Base-by-base conservation (phyloP, 2,113 vertebrate species). In the Melanocharis versteri region DNA sequence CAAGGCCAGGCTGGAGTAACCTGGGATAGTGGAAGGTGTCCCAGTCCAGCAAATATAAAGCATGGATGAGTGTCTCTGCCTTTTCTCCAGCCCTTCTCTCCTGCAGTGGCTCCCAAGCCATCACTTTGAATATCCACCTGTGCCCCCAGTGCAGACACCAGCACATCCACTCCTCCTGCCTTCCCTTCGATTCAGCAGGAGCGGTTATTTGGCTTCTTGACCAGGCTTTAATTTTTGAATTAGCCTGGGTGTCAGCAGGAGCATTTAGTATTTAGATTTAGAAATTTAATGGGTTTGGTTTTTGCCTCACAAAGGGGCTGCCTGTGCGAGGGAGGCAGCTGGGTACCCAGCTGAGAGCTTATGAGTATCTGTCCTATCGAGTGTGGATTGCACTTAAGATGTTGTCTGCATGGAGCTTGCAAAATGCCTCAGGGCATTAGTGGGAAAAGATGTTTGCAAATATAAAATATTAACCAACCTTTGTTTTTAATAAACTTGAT, bases 401-500 rank as follows among this genome's bases (percentile, higher is more conserved):
- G 35, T 16, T 57, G 50, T 78, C 53, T 42, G 40, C 51, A 2
- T 5, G 68, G 8, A 53, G 58, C 47, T 40, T 50, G 58, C 62
- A 86, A 64, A 73, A 77, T 35, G 79, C 76, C 82, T 56, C 28
- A 50, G 90, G 86, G 42, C 64, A 56, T 73, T 80, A 33, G 50
- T 31, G 23, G 66, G 58, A 65, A 83, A 83, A 83, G 50, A 47
- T 73, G 83, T 72, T 83, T 81, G 58, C 47, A 66, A 73, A 70
- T 37, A 81, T 62, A 42, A 93, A 93, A 86, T 77, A 95, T 78
- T 90, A 77, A 75, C 24, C 22, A 51, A 22, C 28, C 47, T 90
- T 94, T 92, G 60, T 75, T 88, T 90, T 80, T 77, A 90, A 90
- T 73, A 42, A 82, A 37, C 47, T 37, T 75, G 56, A 70, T 83